These are phyloP conservation scores for Leucophora obtusa DNA, from an alignment of 2,888 invertebrate genomes.

Conservation along the genomic window DNA sequence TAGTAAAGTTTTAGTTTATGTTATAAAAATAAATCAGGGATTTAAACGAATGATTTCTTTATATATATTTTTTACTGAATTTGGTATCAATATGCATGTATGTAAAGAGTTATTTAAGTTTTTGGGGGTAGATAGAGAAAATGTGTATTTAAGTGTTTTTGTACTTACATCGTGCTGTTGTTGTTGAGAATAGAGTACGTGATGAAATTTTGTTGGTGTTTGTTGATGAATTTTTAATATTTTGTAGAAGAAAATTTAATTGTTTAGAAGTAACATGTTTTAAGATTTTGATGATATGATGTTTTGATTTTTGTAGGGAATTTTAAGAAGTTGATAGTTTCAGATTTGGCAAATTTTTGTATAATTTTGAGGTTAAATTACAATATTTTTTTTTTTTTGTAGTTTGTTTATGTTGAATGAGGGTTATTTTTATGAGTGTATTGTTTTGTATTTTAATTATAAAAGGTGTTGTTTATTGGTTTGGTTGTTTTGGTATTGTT, in stretches of 20 bases:
- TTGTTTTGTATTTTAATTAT: conserved; percentile 5
- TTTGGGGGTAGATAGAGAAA: conserved; percentile 26
- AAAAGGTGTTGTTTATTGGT: conserved; percentile 18
- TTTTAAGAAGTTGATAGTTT: conserved; percentile 2
- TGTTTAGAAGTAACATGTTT: conserved; percentile 19
- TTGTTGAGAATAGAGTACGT: conserved; percentile 72
- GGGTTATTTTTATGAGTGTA: conserved; percentile 39
- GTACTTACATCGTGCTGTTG: conserved; percentile 79
- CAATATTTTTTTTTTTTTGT: conserved; percentile 8
- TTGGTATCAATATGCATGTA: neutral
- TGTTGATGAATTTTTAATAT: conserved; percentile 61
- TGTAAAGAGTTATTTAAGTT: neutral
- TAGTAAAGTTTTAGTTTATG: conserved; percentile 25
- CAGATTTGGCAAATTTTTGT: conserved; percentile 43
- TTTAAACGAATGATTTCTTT: neutral
- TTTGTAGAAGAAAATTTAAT: conserved; percentile 48
- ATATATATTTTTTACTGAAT: neutral
- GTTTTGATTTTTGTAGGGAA: conserved; percentile 39
- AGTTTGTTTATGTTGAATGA: conserved; percentile 41
- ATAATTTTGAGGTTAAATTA: conserved; percentile 43
- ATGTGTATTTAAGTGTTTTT: conserved; percentile 67
- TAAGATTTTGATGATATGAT: conserved; percentile 43
- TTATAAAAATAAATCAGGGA: conserved; percentile 15
- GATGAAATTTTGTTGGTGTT: conserved; percentile 70
- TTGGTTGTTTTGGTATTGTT: conserved; percentile 27